Conservation (phyloP, 2,888 invertebrate species). For the Argyra leucocephala region DNA sequence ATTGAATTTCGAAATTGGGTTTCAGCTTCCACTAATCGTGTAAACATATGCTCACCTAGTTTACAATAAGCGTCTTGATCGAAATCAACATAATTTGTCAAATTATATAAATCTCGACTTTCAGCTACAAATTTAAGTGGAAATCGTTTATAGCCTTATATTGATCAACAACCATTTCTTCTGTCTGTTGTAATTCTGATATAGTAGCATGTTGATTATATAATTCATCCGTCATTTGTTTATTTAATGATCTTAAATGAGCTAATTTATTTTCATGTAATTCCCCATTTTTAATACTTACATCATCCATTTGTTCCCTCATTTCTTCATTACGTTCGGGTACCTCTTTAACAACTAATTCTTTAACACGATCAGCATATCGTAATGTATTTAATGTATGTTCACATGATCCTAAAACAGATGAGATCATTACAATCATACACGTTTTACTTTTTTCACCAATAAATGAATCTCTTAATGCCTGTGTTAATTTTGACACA, state of each 20-base stretch:
- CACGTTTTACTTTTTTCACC: conserved; percentile 96
- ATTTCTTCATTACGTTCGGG: conserved; percentile 48
- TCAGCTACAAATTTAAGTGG: conserved; percentile 59
- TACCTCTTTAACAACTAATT: conserved; percentile 79
- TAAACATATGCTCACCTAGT: conserved; percentile 74
- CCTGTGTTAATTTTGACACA: conserved; percentile 94
- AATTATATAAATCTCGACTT: conserved; percentile 61
- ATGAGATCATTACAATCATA: conserved; percentile 99
- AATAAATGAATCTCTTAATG: conserved; percentile 93
- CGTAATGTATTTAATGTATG: conserved; percentile 95
- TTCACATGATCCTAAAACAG: conserved; percentile 91
- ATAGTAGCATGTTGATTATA: conserved; percentile 92
- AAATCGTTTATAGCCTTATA: conserved; percentile 73
- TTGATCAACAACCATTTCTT: conserved; percentile 89
- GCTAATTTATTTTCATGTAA: conserved; percentile 65
- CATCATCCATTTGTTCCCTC: conserved; percentile 36
- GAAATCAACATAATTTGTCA: conserved; percentile 88
- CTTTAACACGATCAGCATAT: conserved; percentile 96
- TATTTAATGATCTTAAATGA: conserved; percentile 80
- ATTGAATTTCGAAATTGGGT: conserved; percentile 68
- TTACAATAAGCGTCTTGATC: conserved; percentile 92
- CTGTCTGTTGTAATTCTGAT: conserved; percentile 84
- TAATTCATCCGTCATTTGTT: conserved; percentile 87
- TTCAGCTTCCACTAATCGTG: conserved; percentile 64
- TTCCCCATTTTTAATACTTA: conserved; percentile 50